phyloP scores from a whole-genome alignment of 2,888 invertebrate genomes.

The Liodrosophila aerea region DNA sequence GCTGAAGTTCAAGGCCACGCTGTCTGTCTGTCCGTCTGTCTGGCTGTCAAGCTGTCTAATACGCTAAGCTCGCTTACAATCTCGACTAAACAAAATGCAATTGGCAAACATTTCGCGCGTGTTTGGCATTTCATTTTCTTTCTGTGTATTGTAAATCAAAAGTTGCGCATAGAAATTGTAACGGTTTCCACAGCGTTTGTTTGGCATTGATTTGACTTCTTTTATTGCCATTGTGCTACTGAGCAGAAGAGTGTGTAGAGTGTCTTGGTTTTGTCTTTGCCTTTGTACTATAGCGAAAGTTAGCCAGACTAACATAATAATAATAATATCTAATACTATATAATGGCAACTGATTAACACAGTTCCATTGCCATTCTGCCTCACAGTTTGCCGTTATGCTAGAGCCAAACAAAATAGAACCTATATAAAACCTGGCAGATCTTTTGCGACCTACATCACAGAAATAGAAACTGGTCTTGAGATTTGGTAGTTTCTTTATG shows the following conservation, averaged over 20 bases:
- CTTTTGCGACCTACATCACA: no score
- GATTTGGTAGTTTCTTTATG: no score
- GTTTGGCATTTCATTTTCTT: constrained; percentile 25
- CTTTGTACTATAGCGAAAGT: constrained; percentile 42
- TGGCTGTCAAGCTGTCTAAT: neutral
- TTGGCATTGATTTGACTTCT: constrained; percentile 34
- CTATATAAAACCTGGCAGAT: no score
- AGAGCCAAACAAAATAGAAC: neutral
- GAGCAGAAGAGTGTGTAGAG: no score
- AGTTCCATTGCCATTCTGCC: constrained; percentile 15
- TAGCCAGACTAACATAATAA: constrained; percentile 14
- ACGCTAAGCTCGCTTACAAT: constrained; percentile 16
- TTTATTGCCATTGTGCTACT: neutral
- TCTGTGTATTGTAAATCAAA: constrained; percentile 19
- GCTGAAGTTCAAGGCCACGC: constrained; percentile 50
- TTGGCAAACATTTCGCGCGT: constrained; percentile 40
- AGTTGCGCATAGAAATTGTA: constrained; percentile 43
- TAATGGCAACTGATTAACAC: constrained; percentile 45
- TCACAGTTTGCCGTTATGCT: constrained; percentile 1
- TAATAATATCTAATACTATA: constrained; percentile 8
- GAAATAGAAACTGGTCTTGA: no score
- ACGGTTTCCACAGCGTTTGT: constrained; percentile 43
- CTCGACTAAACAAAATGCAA: constrained; percentile 33
- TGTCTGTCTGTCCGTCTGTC: constrained; percentile 9
- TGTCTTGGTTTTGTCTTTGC: neutral